phyloP scores from a whole-genome alignment of 2,888 invertebrate species.

The Meiosimyza decipiens region DNA sequence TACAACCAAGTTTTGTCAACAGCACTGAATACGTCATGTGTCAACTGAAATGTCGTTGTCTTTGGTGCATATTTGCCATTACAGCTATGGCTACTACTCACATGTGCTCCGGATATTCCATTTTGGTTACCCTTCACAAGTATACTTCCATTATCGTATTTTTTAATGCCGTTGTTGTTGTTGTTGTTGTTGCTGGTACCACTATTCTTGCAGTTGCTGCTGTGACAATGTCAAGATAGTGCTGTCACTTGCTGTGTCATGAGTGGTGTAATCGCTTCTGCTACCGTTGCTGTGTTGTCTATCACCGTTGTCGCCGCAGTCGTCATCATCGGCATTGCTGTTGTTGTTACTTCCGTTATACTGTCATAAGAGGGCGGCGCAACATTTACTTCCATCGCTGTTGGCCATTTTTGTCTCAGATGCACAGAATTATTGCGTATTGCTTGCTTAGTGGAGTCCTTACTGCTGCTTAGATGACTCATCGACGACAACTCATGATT shows the following conservation, averaged over 20 bases:
- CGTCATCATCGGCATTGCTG: conserved; percentile 45
- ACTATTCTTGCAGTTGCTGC: conserved; percentile 17
- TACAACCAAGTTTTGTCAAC: conserved; percentile 61
- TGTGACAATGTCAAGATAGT: conserved; percentile 24
- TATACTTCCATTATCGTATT: conserved; percentile 32
- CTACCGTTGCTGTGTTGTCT: conserved; percentile 15
- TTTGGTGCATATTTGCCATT: conserved; percentile 20
- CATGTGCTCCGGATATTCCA: conserved; percentile 14
- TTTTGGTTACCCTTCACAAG: conserved; percentile 37
- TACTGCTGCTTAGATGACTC: conserved; percentile 31
- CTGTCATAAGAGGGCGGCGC: conserved; percentile 32
- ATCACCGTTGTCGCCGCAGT: conserved; percentile 23
- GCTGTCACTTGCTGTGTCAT: conserved; percentile 17
- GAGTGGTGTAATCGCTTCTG: conserved; percentile 40
- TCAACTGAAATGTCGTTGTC: conserved; percentile 14
- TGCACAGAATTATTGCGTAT: conserved; percentile 31
- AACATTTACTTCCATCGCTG: conserved; percentile 18
- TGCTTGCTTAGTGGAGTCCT: conserved; percentile 39
- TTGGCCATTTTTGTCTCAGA: conserved; percentile 37
- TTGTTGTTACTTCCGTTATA: conserved; percentile 38
- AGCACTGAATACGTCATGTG: background rate
- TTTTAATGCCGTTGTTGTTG: conserved; percentile 23
- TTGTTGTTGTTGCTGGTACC: conserved; percentile 34
- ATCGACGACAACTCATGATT: conserved; percentile 44
- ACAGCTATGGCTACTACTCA: background rate